A percentile compares a stretch with the other conserved stretches of the same genome.
phyloP scores from a whole-genome alignment of 2,888 invertebrate genomes.

The Eupithecia inturbata region DNA sequence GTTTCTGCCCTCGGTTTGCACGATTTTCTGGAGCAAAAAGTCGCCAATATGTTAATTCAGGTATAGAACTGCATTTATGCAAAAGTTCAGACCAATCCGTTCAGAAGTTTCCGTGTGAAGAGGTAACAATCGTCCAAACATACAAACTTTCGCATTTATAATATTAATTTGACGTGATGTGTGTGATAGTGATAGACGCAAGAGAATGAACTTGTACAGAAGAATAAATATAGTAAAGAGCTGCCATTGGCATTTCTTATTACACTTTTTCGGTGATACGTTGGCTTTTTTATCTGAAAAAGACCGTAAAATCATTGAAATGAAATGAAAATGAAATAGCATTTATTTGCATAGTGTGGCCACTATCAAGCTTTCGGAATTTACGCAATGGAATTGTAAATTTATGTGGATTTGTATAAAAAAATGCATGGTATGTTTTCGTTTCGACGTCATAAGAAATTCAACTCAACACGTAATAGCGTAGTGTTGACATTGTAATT shows the following conservation, averaged over 20 bases:
- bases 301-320: background rate
- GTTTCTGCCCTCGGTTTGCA: background rate
- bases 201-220: background rate
- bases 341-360: too few species aligned
- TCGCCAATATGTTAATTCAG: background rate
- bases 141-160: too few species aligned
- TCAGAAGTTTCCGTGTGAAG: background rate
- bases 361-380: background rate
- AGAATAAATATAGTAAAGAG: background rate
- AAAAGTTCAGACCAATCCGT: background rate
- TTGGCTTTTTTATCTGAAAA: background rate
- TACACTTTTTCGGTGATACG: background rate
- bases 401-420: background rate
- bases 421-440: conserved; percentile 1
- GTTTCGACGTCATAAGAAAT: background rate
- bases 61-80: background rate
- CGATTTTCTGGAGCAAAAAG: background rate
- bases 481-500: conserved; percentile 32
- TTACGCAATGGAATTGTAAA: background rate
- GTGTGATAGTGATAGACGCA: background rate
- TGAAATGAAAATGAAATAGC: too few species aligned
- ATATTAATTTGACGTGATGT: too few species aligned
- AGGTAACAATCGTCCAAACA: background rate
- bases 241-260: background rate
- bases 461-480: conserved; percentile 11